phyloP scores from a whole-genome alignment of 2,797 vertebrate species.

The Myotis pilosus region DNA sequence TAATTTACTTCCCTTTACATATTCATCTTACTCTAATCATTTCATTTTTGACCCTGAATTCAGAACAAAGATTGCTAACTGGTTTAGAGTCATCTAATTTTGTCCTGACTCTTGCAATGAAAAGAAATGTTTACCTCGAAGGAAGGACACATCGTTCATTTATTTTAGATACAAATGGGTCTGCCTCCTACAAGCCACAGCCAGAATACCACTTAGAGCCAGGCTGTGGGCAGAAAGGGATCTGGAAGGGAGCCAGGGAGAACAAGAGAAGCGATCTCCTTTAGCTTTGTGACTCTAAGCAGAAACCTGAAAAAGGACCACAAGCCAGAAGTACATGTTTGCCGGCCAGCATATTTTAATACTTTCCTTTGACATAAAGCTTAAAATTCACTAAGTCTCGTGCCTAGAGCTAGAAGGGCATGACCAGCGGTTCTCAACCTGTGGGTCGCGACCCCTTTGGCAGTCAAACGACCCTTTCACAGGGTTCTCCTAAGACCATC shows the following conservation, averaged over 20 bases:
- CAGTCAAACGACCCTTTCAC: no score
- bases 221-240: neutral
- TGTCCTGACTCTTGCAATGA: neutral
- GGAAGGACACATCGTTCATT: neutral
- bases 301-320: neutral
- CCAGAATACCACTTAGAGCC: constrained; percentile 12
- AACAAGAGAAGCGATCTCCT: neutral
- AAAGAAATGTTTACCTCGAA: neutral
- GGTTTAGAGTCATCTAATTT: neutral
- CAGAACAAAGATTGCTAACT: neutral
- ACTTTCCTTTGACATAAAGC: neutral
- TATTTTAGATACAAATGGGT: neutral
- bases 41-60: neutral
- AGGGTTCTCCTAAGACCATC: no score
- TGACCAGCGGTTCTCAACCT: no score
- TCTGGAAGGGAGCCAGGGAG: neutral
- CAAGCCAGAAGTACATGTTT: neutral
- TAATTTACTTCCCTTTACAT: neutral
- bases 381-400: neutral
- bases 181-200: neutral
- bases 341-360: neutral
- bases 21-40: neutral
- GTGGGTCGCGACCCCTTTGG: no score
- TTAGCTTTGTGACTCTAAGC: neutral
- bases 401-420: neutral